phyloP scores from a whole-genome alignment of 2,113 vertebrate genomes.

The Chroicocephalus ridibundus region DNA sequence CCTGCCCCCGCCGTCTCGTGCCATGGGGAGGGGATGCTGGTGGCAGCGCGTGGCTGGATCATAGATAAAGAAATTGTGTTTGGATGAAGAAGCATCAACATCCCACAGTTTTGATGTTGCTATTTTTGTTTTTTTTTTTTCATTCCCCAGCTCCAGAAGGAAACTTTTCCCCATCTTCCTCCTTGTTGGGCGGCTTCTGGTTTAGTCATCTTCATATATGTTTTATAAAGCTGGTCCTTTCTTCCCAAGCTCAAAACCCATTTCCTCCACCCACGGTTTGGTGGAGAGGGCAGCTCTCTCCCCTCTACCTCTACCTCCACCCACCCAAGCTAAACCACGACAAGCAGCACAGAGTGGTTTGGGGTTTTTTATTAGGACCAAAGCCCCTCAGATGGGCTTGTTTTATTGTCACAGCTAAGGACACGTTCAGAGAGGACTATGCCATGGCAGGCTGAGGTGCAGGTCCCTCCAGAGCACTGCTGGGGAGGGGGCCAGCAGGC shows the following conservation, averaged over 20 bases:
- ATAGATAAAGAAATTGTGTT: background rate
- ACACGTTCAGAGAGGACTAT: background rate
- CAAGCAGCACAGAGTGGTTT: background rate
- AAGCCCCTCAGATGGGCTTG: background rate
- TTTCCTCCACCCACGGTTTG: background rate
- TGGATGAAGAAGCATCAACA: background rate
- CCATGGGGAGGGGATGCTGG: background rate
- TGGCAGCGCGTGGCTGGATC: background rate
- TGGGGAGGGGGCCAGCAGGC: background rate
- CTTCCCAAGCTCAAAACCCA: background rate
- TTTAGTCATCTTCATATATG: background rate
- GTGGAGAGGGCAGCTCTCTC: background rate
- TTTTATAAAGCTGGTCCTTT: background rate
- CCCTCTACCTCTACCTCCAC: background rate
- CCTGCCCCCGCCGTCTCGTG: background rate
- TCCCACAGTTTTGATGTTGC: background rate
- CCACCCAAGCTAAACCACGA: background rate
- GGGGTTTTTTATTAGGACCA: background rate
- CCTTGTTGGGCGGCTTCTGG: background rate
- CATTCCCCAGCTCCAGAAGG: background rate
- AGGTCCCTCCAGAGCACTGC: background rate
- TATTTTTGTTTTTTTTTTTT: background rate
- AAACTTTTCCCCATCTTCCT: background rate
- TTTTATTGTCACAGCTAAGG: constrained; percentile 2
- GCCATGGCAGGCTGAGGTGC: background rate